Percentiles rank a stretch among this genome's conserved stretches.
These are phyloP conservation scores for Hydraecia micacea DNA, from an alignment of 2,888 invertebrate genomes.

Conservation along the genomic window DNA sequence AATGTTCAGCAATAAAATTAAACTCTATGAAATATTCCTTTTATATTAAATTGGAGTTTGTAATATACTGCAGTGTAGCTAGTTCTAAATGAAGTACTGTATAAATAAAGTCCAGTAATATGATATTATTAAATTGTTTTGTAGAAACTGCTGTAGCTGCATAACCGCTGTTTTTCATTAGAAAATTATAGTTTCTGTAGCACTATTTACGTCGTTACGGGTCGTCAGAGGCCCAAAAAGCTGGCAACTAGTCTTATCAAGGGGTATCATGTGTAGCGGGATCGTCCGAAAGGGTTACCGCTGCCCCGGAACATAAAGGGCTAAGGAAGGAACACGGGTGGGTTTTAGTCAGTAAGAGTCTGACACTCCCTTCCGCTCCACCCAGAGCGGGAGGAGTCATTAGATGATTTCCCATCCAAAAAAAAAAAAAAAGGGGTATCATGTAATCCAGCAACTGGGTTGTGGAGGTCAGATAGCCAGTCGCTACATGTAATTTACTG, in stretches of 20 bases:
- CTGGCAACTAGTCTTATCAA: neutral
- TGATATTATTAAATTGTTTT: slow-evolving; percentile 1
- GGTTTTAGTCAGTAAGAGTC: too few species aligned
- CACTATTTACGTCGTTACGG: neutral
- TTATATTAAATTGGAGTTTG: slow-evolving; percentile 25
- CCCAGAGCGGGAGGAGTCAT: too few species aligned
- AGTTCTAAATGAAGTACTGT: slow-evolving; percentile 2
- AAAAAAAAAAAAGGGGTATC: neutral
- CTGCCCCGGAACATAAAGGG: too few species aligned
- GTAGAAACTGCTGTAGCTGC: neutral
- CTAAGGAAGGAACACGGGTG: too few species aligned
- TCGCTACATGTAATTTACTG: neutral
- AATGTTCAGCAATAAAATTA: slow-evolving; percentile 11
- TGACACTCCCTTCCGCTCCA: too few species aligned
- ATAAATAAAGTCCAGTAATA: neutral
- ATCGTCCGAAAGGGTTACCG: too few species aligned
- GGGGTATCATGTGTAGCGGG: neutral
- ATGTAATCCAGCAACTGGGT: neutral
- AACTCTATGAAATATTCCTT: slow-evolving; percentile 17
- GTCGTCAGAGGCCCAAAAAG: neutral
- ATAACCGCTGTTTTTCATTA: neutral
- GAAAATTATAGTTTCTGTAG: neutral
- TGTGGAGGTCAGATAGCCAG: neutral
- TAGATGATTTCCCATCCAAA: too few species aligned
- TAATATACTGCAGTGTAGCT: slow-evolving; percentile 15